Evolutionary conservation across 2,797 vertebrate genomes (phyloP), one percentile per base, ranked within the genome.

Genomic region (Tenualosa thibaudeaui): DNA sequence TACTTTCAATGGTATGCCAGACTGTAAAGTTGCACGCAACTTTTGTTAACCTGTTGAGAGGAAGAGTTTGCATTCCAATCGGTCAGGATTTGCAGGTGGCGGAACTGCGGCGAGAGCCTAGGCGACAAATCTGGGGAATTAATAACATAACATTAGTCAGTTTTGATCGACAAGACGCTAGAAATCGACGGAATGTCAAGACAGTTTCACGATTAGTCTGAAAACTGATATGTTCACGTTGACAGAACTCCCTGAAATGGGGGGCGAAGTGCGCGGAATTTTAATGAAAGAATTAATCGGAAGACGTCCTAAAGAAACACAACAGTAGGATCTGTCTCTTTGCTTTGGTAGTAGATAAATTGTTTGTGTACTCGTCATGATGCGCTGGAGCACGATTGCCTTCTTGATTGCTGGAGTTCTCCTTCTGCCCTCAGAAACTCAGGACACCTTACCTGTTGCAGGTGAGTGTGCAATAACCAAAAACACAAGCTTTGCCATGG

Each of bases 381-480:
- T 78, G 71, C 40, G 17, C 71, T 78, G 71, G 71, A 43, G 5
- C 40, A 22, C 40, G 19, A 22, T 78, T 8, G 71, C 71, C 1
- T 43, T 78, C 71, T 40, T 78, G 19, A 78, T 89, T 9, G 51
- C 83, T 46, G 75, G 81, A 26, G 62, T 56, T 82, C 12, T 83
- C 24, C 26, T 83, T 24, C 78, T 83, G 62, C 58, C 51, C 71
- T 24, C 68, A 56, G 19, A 71, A 60, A 62, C 86, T 37, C 88
- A 86, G 50, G 60, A 62, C 53, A 46, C 54, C 60, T 43, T 56
- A 85, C 85, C 86, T 89, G 86, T 82, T 26, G 19, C 88, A 89
- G 88, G 88, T 89, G 85, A 87, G 88, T 84, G 26, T 24, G 12
- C 40, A n/a, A 12, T 49, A 60, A 50, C 56, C 6, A 3, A 49